Evolutionary conservation across 2,113 vertebrate species (phyloP).

Genomic region (Takifugu bimaculatus): DNA sequence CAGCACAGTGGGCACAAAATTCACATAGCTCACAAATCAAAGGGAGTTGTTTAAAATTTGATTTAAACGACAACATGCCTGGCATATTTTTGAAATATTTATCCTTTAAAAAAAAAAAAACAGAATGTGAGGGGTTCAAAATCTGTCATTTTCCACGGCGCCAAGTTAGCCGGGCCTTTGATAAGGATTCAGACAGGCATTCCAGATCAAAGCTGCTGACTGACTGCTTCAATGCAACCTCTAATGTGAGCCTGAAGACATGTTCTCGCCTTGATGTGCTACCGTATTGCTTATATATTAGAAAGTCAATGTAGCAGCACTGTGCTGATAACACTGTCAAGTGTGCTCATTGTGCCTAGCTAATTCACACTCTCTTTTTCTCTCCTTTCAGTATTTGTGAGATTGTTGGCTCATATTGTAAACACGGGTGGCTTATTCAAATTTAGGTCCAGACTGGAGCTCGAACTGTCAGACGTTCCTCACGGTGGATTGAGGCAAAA

Average conservation of each 20-base stretch:
- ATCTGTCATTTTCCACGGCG: conserved; percentile 67
- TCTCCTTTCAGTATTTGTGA: conserved; percentile 52
- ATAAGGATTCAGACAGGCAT: conserved; percentile 73
- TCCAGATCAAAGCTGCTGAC: conserved; percentile 77
- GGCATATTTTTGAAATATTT: conserved; percentile 21
- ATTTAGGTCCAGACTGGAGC: conserved; percentile 59
- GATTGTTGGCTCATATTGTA: conserved; percentile 66
- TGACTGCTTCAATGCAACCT: conserved; percentile 72
- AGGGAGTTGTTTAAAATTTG: not conserved
- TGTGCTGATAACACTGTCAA: conserved; percentile 70
- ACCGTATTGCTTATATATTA: conserved; percentile 68
- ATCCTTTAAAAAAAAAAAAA: not conserved
- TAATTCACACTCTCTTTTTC: conserved; percentile 57
- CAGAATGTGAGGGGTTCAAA: conserved; percentile 35
- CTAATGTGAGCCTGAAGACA: conserved; percentile 75
- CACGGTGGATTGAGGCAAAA: conserved; percentile 61
- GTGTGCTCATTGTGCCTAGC: conserved; percentile 65
- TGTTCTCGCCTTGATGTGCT: conserved; percentile 72
- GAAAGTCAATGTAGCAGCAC: conserved; percentile 69
- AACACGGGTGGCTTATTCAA: conserved; percentile 76
- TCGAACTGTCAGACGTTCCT: conserved; percentile 56
- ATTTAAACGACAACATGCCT: conserved; percentile 32
- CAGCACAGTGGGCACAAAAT: not conserved
- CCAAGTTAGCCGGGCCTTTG: conserved; percentile 68
- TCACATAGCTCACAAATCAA: not conserved